Evolutionary conservation across 1,140 invertebrate genomes (phyloP).

Genomic region (Contarinia nasturtii): DNA sequence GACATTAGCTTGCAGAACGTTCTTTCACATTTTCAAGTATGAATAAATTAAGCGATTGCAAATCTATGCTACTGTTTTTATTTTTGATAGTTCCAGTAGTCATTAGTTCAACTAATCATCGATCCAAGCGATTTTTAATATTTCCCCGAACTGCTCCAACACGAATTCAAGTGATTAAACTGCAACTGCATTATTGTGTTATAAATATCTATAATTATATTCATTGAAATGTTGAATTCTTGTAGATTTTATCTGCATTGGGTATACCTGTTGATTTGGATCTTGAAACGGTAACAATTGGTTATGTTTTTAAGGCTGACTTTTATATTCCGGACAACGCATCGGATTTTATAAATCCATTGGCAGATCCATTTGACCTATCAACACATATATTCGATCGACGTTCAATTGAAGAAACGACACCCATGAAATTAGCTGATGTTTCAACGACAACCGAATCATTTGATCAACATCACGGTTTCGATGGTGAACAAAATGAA

Average conservation of each 20-base stretch:
- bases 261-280: conserved; percentile 17
- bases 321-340: conserved; percentile 16
- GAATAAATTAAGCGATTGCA: too few relatives aligned
- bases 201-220: background rate
- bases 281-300: conserved; percentile 19
- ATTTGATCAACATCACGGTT: background rate
- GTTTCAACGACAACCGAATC: background rate
- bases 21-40: too few relatives aligned
- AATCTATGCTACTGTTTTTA: background rate
- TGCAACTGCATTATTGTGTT: background rate
- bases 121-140: conserved; percentile 7
- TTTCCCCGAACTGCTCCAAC: conserved; percentile 19
- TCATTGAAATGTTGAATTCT: background rate
- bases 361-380: background rate
- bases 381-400: background rate
- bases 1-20: too few relatives aligned
- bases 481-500: background rate
- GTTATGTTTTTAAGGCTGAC: conserved; percentile 21
- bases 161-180: conserved; percentile 12
- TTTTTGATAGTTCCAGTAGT: background rate
- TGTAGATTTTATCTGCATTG: conserved; percentile 18
- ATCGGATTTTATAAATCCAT: conserved; percentile 3
- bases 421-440: background rate
- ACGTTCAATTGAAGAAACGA: background rate
- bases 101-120: background rate